These are phyloP conservation scores for Aproaerema taeniolella DNA, from an alignment of 2,888 invertebrate species.

Conservation along the genomic window DNA sequence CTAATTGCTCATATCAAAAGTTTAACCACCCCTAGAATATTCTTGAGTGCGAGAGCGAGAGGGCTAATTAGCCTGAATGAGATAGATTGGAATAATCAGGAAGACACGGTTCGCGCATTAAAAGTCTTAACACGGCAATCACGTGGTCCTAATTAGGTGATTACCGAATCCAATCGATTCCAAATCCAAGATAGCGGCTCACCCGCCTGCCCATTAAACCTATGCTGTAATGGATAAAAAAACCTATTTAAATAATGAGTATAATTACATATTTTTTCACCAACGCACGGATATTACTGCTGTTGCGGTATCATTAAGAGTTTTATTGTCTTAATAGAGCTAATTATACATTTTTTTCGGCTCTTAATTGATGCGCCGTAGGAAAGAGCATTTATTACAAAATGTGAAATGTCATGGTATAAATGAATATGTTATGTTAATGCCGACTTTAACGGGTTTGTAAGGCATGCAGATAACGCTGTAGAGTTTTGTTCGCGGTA, in stretches of 20 bases:
- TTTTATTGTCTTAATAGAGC: slow-evolving; percentile 77
- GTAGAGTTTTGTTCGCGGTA: slow-evolving; percentile 62
- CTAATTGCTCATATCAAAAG: too few species aligned
- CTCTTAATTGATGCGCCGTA: slow-evolving; percentile 71
- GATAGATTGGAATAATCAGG: slow-evolving; percentile 64
- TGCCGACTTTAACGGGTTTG: slow-evolving; percentile 63
- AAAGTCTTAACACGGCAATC: slow-evolving; percentile 63
- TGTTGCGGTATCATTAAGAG: slow-evolving; percentile 76
- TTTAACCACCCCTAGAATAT: too few species aligned
- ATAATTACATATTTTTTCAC: slow-evolving; percentile 76
- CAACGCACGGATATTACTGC: slow-evolving; percentile 70
- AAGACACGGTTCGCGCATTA: slow-evolving; percentile 74
- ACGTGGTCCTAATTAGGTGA: slow-evolving; percentile 73
- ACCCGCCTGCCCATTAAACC: slow-evolving; percentile 65
- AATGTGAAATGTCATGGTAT: slow-evolving; percentile 77
- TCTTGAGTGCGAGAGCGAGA: too few species aligned
- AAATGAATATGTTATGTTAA: slow-evolving; percentile 75
- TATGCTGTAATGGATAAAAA: slow-evolving; percentile 66
- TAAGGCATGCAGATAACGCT: slow-evolving; percentile 58
- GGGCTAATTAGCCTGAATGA: slow-evolving; percentile 61
- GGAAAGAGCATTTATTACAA: slow-evolving; percentile 73
- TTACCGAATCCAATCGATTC: slow-evolving; percentile 77
- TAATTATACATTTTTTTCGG: slow-evolving; percentile 77
- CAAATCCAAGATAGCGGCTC: slow-evolving; percentile 71
- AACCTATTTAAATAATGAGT: slow-evolving; percentile 76